These are phyloP conservation scores for Orbicella faveolata DNA, from an alignment of 64 coral and sea anemone genomes.

Conservation along the genomic window DNA sequence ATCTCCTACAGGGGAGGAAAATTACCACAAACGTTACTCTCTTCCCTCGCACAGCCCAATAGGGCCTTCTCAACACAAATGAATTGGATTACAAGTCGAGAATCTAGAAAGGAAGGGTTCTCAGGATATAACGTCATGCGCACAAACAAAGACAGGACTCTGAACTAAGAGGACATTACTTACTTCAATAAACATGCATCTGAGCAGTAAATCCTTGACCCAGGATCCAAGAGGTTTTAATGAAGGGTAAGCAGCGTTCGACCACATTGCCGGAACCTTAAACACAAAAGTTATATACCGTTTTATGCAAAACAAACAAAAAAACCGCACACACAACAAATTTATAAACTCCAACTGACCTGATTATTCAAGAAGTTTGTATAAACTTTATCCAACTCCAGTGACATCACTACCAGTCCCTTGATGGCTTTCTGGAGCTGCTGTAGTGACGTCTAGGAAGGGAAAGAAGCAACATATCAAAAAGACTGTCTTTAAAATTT, in stretches of 20 bases:
- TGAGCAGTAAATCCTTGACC: slow-evolving; percentile 95
- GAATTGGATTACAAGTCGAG: not conserved
- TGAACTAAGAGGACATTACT: slow-evolving; percentile 18
- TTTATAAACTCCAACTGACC: slow-evolving; percentile 37
- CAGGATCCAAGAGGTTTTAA: slow-evolving; percentile 94
- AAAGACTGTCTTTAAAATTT: not conserved
- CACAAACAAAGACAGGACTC: not conserved
- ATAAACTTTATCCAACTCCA: slow-evolving; percentile 98
- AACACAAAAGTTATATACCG: not conserved
- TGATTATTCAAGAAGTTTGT: slow-evolving; percentile 95
- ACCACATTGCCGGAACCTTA: slow-evolving; percentile 98
- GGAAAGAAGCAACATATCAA: not conserved
- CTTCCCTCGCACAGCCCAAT: too few species aligned
- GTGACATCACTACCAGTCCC: slow-evolving; percentile 98
- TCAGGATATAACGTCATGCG: not conserved
- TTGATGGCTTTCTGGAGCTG: slow-evolving; percentile 99
- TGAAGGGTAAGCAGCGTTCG: slow-evolving; percentile 90
- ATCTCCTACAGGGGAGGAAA: too few species aligned
- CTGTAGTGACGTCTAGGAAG: slow-evolving; percentile 64
- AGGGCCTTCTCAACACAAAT: too few species aligned
- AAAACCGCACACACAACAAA: not conserved
- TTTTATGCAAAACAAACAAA: not conserved
- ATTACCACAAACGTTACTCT: too few species aligned
- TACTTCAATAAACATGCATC: slow-evolving; percentile 93
- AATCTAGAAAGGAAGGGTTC: not conserved